Conservation (phyloP, 2,113 vertebrate species). For the Anoplopoma fimbria region DNA sequence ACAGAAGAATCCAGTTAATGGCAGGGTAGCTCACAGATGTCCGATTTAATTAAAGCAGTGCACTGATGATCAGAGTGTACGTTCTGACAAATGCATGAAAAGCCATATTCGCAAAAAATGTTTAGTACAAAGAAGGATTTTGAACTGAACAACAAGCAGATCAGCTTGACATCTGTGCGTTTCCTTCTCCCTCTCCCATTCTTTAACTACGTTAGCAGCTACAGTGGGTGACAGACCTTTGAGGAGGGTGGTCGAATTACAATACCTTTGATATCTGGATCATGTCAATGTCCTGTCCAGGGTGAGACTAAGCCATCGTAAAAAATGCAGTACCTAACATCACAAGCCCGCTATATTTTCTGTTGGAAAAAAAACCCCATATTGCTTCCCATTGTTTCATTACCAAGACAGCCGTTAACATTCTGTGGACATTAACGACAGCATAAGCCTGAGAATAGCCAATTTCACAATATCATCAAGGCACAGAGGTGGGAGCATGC, state of each 20-base stretch:
- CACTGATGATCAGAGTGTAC: background rate
- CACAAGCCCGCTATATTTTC: background rate
- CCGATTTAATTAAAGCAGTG: background rate
- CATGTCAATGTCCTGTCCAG: background rate
- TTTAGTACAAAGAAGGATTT: background rate
- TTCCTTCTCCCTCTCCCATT: background rate
- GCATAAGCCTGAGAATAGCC: conserved; percentile 62
- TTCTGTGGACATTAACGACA: conserved; percentile 40
- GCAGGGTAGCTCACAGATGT: background rate
- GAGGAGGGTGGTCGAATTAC: background rate
- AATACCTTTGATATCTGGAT: background rate
- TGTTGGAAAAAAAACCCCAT: background rate
- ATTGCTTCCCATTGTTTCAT: conserved; percentile 8
- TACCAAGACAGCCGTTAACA: conserved; percentile 31
- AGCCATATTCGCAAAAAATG: background rate
- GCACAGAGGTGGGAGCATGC: conserved; percentile 31
- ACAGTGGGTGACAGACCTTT: background rate
- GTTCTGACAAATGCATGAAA: background rate
- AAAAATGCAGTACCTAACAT: background rate
- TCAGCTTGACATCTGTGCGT: background rate
- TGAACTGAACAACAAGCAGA: background rate
- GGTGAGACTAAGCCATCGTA: background rate
- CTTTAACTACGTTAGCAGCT: background rate
- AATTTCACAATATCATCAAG: conserved; percentile 68
- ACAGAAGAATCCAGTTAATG: background rate